phyloP scores from a whole-genome alignment of 2,797 vertebrate genomes.

The Eospalax fontanierii region DNA sequence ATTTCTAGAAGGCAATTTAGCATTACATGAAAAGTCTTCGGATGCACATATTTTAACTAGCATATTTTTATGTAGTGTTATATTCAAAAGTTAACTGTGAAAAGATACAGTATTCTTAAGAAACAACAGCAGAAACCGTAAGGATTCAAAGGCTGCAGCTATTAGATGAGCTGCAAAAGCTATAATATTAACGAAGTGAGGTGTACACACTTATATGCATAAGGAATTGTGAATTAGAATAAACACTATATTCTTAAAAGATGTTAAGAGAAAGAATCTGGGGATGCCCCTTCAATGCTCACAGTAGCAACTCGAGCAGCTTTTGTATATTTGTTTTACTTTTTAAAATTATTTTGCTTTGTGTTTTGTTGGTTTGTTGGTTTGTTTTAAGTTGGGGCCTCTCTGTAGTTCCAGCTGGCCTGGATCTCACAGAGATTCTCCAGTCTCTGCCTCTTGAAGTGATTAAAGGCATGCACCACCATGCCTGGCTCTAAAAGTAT shows the following conservation, averaged over 20 bases:
- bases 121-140: constrained; percentile 65
- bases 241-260: constrained; percentile 59
- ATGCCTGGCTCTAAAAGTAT: background rate
- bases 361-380: too few species aligned
- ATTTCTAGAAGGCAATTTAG: constrained; percentile 72
- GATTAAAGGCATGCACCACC: too few species aligned
- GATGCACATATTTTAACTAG: constrained; percentile 70
- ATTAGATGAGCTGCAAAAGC: constrained; percentile 66
- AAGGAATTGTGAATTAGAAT: constrained; percentile 44
- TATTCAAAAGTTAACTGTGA: constrained; percentile 74
- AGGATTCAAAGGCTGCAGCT: constrained; percentile 23
- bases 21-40: constrained; percentile 53
- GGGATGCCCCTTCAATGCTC: background rate
- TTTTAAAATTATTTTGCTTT: too few species aligned
- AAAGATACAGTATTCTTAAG: constrained; percentile 68
- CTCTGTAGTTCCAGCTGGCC: too few species aligned
- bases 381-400: too few species aligned
- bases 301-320: background rate
- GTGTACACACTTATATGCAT: constrained; percentile 43
- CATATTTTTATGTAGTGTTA: constrained; percentile 54
- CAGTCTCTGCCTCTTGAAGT: too few species aligned
- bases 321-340: too few species aligned
- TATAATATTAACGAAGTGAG: constrained; percentile 67
- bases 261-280: background rate
- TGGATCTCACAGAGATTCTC: too few species aligned